phyloP scores from a whole-genome alignment of 2,888 invertebrate species.

The Limnephilus marmoratus region DNA sequence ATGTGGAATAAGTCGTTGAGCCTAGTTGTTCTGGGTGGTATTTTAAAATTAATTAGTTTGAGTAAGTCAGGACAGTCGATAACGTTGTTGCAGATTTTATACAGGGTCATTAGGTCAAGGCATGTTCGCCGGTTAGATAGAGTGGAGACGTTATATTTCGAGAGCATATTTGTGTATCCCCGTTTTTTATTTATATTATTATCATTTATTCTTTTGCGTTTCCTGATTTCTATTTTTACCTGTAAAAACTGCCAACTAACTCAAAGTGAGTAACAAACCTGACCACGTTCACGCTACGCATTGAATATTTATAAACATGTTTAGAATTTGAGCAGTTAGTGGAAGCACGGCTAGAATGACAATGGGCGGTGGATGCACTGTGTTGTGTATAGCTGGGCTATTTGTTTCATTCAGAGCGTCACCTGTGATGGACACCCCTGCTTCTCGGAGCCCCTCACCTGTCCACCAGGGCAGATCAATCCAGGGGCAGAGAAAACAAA shows the following conservation, averaged over 20 bases:
- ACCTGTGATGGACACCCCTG: conserved; percentile 55
- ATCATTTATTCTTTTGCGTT: not conserved
- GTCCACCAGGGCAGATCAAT: not conserved
- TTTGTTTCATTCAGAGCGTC: conserved; percentile 63
- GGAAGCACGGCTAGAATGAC: conserved; percentile 60
- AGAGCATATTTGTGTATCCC: too few relatives aligned
- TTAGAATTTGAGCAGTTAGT: conserved; percentile 26
- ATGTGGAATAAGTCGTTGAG: too few relatives aligned
- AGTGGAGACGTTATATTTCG: too few relatives aligned
- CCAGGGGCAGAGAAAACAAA: not conserved
- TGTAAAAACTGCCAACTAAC: not conserved
- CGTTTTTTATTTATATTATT: not conserved
- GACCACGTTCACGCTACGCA: conserved; percentile 20
- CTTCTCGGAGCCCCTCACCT: conserved; percentile 8
- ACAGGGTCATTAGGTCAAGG: too few relatives aligned
- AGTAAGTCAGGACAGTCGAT: too few relatives aligned
- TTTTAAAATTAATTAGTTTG: too few relatives aligned
- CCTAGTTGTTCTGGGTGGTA: too few relatives aligned
- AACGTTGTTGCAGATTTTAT: too few relatives aligned
- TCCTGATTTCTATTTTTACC: not conserved
- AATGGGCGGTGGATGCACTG: conserved; percentile 51
- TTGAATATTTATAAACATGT: conserved; percentile 28
- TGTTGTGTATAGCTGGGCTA: conserved; percentile 42
- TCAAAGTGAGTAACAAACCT: conserved; percentile 6
- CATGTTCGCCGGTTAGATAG: too few relatives aligned